A percentile compares a stretch with the other conserved stretches of the same genome.
Conservation (phyloP, 2,888 invertebrate species). For the Eupithecia dodoneata region DNA sequence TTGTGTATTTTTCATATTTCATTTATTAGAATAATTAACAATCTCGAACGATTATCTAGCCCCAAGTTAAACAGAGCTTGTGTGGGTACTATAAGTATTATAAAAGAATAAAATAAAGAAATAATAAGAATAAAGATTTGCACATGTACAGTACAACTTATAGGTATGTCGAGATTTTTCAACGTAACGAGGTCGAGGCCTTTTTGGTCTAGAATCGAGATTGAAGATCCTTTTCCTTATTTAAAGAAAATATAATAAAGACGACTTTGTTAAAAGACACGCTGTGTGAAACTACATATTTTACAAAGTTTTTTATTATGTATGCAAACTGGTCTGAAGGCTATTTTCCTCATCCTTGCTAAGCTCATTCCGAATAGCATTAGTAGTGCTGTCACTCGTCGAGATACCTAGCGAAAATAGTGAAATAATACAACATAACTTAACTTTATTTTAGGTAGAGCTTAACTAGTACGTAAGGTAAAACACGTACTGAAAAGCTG, state of each 20-base stretch:
- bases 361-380: slow-evolving; percentile 26
- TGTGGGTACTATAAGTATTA: too few species aligned
- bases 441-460: background rate
- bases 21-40: too few species aligned
- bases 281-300: background rate
- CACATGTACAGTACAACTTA: too few species aligned
- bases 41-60: too few species aligned
- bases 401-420: background rate
- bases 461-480: background rate
- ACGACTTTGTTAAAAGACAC: background rate
- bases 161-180: background rate
- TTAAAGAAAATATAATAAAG: slow-evolving; percentile 23
- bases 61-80: too few species aligned
- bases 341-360: slow-evolving; percentile 27
- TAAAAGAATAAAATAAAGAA: too few species aligned
- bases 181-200: slow-evolving; percentile 3
- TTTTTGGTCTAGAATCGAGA: slow-evolving; percentile 13
- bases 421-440: background rate
- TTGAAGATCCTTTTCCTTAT: slow-evolving; percentile 5
- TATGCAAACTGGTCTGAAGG: slow-evolving; percentile 33
- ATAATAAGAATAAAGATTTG: too few species aligned
- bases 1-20: too few species aligned
- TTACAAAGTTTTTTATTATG: slow-evolving; percentile 22
- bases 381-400: slow-evolving; percentile 26
- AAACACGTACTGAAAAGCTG: background rate